A percentile compares a stretch with the other conserved stretches of the same genome.
Conservation (phyloP, 2,113 vertebrate genomes). For the Hypomesus transpacificus region DNA sequence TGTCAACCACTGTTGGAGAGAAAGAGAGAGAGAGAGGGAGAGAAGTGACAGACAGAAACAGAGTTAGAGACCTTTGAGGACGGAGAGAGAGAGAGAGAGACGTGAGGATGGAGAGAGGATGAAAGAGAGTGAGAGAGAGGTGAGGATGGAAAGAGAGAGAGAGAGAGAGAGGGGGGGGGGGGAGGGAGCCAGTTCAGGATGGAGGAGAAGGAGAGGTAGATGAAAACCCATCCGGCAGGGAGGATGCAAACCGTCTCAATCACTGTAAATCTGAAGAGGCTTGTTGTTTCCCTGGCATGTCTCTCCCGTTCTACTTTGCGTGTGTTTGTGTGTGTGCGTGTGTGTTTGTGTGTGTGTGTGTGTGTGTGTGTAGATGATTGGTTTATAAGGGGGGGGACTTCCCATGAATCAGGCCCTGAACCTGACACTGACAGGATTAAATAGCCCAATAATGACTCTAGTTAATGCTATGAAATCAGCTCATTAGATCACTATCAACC, state of each 20-base stretch:
- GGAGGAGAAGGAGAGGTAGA: constrained; percentile 2
- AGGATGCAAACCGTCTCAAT: constrained; percentile 11
- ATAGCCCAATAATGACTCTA: constrained; percentile 4
- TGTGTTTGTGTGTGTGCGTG: not conserved
- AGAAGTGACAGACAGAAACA: no score
- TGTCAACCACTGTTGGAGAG: constrained; percentile 12
- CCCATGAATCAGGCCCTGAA: constrained; percentile 14
- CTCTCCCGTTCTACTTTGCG: not conserved
- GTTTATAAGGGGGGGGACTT: constrained; percentile 8
- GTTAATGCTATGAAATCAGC: not conserved
- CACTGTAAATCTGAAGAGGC: constrained; percentile 1
- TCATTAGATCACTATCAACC: not conserved
- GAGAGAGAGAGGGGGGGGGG: not conserved
- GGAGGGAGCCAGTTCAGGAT: not conserved
- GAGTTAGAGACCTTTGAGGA: not conserved
- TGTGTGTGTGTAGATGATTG: constrained; percentile 1
- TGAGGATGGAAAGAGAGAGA: not conserved
- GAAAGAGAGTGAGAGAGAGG: not conserved
- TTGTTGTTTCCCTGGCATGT: constrained; percentile 2
- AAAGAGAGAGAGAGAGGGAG: not conserved
- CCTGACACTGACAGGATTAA: constrained; percentile 5
- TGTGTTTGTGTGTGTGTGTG: not conserved
- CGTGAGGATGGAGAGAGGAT: not conserved
- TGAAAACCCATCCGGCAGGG: not conserved
- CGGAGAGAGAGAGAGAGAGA: not conserved